A percentile compares a stretch with the other conserved stretches of the same genome.
These are phyloP conservation scores for Melanostigma gelatinosum DNA, from an alignment of 2,113 vertebrate genomes.

Conservation along the genomic window DNA sequence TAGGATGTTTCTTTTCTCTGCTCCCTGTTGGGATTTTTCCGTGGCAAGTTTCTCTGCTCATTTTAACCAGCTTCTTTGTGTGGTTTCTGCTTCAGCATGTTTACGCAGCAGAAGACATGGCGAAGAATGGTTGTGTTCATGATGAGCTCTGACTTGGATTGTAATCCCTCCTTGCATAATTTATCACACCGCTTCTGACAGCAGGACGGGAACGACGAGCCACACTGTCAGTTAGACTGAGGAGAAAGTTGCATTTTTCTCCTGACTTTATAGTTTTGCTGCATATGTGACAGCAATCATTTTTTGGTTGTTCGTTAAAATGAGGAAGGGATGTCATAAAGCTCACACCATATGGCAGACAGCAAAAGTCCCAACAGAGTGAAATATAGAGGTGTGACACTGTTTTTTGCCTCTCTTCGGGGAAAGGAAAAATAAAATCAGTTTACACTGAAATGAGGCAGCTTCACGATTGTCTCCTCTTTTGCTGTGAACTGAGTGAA, in stretches of 20 bases:
- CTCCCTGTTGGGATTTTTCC: constrained; percentile 55
- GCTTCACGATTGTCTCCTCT: not conserved
- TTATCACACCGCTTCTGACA: constrained; percentile 40
- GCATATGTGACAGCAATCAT: constrained; percentile 52
- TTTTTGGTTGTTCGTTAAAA: constrained; percentile 51
- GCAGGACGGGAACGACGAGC: constrained; percentile 3
- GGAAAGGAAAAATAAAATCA: not conserved
- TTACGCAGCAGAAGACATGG: constrained; percentile 46
- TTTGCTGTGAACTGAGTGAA: not conserved
- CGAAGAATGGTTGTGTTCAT: constrained; percentile 27
- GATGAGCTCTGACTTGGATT: constrained; percentile 37
- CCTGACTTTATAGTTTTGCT: constrained; percentile 44
- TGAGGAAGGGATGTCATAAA: constrained; percentile 46
- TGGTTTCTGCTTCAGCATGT: constrained; percentile 51
- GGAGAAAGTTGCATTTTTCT: constrained; percentile 20
- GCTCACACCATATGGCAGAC: constrained; percentile 37
- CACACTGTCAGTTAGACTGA: constrained; percentile 38
- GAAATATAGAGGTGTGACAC: constrained; percentile 33
- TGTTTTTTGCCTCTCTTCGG: constrained; percentile 8
- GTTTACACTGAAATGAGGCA: not conserved
- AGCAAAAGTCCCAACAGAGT: constrained; percentile 31
- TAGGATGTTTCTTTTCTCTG: constrained; percentile 42
- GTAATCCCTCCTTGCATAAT: constrained; percentile 55
- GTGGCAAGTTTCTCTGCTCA: constrained; percentile 52
- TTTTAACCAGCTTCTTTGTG: constrained; percentile 50